phyloP scores from a whole-genome alignment of 2,113 vertebrate species.

The Rana temporaria region DNA sequence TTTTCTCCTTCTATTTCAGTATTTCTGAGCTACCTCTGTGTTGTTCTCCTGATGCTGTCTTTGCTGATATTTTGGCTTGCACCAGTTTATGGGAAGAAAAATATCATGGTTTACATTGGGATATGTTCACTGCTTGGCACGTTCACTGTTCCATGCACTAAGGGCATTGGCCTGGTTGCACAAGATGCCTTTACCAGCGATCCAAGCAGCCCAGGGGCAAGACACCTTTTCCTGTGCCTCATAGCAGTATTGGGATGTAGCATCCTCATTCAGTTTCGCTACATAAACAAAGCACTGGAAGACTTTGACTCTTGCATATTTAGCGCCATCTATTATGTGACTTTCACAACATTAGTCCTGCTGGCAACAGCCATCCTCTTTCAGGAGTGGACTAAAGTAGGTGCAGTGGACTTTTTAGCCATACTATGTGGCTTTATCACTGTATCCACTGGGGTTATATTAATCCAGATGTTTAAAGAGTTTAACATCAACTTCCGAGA shows the following conservation, averaged over 20 bases:
- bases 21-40: constrained; percentile 82
- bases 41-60: constrained; percentile 85
- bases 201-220: constrained; percentile 75
- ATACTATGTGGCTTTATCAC: constrained; percentile 89
- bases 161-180: constrained; percentile 91
- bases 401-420: constrained; percentile 83
- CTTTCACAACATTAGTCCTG: constrained; percentile 89
- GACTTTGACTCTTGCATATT: constrained; percentile 89
- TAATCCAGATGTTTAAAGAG: constrained; percentile 91
- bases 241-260: constrained; percentile 85
- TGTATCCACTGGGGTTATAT: constrained; percentile 86
- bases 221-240: constrained; percentile 83
- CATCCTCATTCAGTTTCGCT: constrained; percentile 92
- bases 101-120: constrained; percentile 93
- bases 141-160: constrained; percentile 95
- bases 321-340: constrained; percentile 93
- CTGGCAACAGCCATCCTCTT: constrained; percentile 92
- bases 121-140: constrained; percentile 95
- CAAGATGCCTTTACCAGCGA: constrained; percentile 82
- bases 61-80: constrained; percentile 88
- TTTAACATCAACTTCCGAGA: constrained; percentile 82
- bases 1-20: constrained; percentile 74
- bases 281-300: constrained; percentile 94
- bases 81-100: constrained; percentile 86
- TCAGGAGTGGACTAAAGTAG: constrained; percentile 88